Base-by-base conservation (phyloP, 2,888 invertebrate species). In the Caenorhabditis wallacei region DNA sequence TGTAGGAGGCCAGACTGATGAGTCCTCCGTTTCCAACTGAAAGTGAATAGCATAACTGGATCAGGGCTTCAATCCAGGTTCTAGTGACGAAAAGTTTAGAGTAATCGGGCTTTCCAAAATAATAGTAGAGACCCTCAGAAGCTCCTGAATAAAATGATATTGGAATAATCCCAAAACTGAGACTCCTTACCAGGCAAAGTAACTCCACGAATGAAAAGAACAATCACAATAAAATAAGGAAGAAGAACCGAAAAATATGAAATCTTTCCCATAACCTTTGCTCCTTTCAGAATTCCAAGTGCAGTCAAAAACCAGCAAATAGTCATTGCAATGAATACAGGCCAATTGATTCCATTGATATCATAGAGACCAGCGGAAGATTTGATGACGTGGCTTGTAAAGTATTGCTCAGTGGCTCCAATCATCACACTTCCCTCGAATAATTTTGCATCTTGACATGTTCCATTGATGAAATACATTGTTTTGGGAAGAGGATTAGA, bases 11-110 rank as follows among this genome's bases (percentile, higher is more conserved):
- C 76, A 91, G 66, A 26, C 87, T 84, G 54, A 90, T 80, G 43
- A 91, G 71, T n/a, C 88, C 89, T 16, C 91, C 91, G 30, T 85
- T 85, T 1, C 90, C 91, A 48, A 91, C 78, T 13, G 89, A 85
- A 24, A 91, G 76, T 3, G 88, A 88, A 69, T 89, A 91, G 71
- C 89, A 87, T 0, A 88, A 71, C 51, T 91, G 91, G 22, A 88
- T 89, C 54, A 91, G 86, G 0, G 91, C 91, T 8, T 80, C 84
- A 0, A 72, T 72, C 89, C 91, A 91, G 0, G 90, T 89, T 84
- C 88, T 30, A n/a, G 70, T n/a, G 13, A 43, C 13, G 10, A 68
- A 79, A 0, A 91, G 82, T 43, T 88, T 84, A 10, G 83, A 63
- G 37, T 87, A 78, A 48, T 89, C 89, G 43, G 84, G 85, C 22